Evolutionary conservation across 1,140 invertebrate species (phyloP).

Genomic region (Dysdera silvatica): DNA sequence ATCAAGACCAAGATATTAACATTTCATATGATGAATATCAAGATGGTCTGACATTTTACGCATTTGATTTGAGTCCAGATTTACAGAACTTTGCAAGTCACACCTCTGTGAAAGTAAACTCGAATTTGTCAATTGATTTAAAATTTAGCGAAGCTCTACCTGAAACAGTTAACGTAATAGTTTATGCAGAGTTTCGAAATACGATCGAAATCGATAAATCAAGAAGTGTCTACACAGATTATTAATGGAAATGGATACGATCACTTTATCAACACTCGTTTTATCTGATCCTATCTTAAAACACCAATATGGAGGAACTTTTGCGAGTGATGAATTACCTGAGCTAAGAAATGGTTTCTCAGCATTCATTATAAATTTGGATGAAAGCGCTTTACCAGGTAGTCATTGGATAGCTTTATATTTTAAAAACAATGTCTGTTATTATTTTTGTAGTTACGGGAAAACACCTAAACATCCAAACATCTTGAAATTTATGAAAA

Average conservation of each 20-base stretch:
- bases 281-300: background rate
- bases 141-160: background rate
- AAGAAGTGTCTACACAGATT: background rate
- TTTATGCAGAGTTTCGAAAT: background rate
- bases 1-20: background rate
- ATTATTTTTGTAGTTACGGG: constrained; percentile 2
- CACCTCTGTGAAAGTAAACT: background rate
- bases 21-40: constrained; percentile 5
- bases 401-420: background rate
- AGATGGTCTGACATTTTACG: background rate
- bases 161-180: background rate
- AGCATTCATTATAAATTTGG: constrained; percentile 4
- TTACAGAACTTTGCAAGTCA: background rate
- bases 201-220: constrained; percentile 1
- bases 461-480: too few species aligned
- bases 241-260: constrained; percentile 1
- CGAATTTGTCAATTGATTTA: background rate
- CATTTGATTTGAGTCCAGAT: constrained; percentile 1
- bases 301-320: background rate
- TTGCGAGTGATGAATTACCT: background rate
- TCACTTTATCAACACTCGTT: background rate
- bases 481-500: too few species aligned
- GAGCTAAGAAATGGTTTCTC: background rate
- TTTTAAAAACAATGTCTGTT: background rate
- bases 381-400: background rate